Evolutionary conservation across 1,140 invertebrate species (phyloP).

Genomic region (Leguminivora glycinivorella): DNA sequence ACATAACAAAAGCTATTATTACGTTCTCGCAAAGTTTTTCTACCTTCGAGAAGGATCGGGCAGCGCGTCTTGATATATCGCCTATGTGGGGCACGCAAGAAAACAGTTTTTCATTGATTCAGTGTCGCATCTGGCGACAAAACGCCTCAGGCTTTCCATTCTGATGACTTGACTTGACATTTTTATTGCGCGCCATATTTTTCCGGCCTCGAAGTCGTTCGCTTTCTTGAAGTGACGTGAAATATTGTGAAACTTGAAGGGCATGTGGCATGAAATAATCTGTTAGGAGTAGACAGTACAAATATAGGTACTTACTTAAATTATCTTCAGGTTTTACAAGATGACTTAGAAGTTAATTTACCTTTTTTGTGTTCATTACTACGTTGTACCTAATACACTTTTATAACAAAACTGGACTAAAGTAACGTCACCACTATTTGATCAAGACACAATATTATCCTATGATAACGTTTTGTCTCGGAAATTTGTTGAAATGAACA

Average conservation of each 20-base stretch:
- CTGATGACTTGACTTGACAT: conserved; percentile 79
- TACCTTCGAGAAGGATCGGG: conserved; percentile 36
- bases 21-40: conserved; percentile 53
- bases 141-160: conserved; percentile 73
- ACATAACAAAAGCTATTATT: conserved; percentile 61
- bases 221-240: conserved; percentile 62
- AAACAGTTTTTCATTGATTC: conserved; percentile 78
- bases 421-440: too few species aligned
- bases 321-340: too few species aligned
- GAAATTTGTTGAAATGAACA: too few species aligned
- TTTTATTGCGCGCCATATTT: conserved; percentile 77
- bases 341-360: too few species aligned
- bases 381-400: too few species aligned
- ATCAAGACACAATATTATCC: too few species aligned
- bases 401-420: too few species aligned
- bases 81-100: conserved; percentile 66
- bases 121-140: conserved; percentile 73
- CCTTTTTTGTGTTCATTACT: too few species aligned
- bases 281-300: conserved; percentile 37
- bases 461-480: too few species aligned
- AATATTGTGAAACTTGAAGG: conserved; percentile 70
- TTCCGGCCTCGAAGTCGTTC: conserved; percentile 69
- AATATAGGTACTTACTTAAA: too few species aligned
- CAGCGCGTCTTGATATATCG: conserved; percentile 61
- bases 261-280: conserved; percentile 58